Percentiles rank a stretch among this genome's conserved stretches.
Evolutionary conservation across 2,888 invertebrate genomes (phyloP).

Genomic region (Torymus texanus): DNA sequence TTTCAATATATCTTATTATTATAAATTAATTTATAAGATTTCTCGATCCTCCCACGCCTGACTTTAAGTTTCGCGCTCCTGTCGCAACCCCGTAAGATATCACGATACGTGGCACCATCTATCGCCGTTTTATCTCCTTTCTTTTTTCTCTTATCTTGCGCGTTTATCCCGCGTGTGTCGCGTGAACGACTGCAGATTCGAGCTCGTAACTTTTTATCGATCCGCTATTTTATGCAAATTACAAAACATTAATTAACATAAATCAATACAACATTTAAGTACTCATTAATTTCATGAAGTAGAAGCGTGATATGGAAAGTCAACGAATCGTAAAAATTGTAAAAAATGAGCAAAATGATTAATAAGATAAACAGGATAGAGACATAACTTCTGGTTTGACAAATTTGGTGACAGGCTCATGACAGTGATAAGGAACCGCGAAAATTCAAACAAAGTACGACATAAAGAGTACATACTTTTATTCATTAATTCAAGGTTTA

Average conservation of each 20-base stretch:
- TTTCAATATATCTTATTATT: background rate
- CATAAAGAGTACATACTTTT: too few species aligned
- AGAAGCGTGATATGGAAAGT: too few species aligned
- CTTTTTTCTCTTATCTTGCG: constrained; percentile 27
- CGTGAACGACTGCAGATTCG: constrained; percentile 31
- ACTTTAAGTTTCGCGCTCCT: constrained; percentile 51
- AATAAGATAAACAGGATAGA: background rate
- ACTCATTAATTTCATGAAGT: too few species aligned
- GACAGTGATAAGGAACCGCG: constrained; percentile 4
- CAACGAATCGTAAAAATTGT: too few species aligned
- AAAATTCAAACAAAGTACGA: constrained; percentile 4
- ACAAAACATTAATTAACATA: background rate
- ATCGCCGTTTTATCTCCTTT: constrained; percentile 12
- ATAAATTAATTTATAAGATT: too few species aligned
- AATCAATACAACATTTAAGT: background rate
- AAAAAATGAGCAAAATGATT: too few species aligned
- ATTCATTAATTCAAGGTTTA: too few species aligned
- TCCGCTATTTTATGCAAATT: constrained; percentile 16
- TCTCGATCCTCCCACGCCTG: background rate
- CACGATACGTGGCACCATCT: constrained; percentile 59
- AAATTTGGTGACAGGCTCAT: background rate
- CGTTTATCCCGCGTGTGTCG: background rate
- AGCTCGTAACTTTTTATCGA: constrained; percentile 38
- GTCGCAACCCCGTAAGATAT: constrained; percentile 22
- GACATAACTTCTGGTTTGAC: background rate